Evolutionary conservation across 2,888 invertebrate species (phyloP).

Genomic region (Drosophila quinaria): DNA sequence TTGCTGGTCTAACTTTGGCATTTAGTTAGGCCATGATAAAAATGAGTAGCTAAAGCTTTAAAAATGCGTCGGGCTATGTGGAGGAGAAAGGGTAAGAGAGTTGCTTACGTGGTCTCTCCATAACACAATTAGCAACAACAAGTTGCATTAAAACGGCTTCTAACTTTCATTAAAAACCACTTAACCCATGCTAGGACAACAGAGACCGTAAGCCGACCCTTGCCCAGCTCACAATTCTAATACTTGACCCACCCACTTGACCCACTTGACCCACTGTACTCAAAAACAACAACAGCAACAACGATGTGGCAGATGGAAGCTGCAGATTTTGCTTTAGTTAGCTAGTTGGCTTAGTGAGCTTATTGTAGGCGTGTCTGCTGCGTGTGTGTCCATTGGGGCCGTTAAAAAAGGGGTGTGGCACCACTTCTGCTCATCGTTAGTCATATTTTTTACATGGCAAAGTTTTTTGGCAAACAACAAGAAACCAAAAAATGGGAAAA

Average conservation of each 20-base stretch:
- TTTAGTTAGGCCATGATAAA: conserved; percentile 4
- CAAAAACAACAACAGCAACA: conserved; percentile 6
- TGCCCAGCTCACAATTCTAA: conserved; percentile 47
- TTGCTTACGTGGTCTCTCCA: conserved; percentile 50
- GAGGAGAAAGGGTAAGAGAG: background rate
- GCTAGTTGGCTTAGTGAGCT: conserved; percentile 39
- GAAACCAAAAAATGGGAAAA: conserved; percentile 15
- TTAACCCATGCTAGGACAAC: conserved; percentile 71
- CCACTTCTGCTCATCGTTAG: conserved; percentile 73
- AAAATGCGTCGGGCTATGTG: conserved; percentile 11
- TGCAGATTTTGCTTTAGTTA: conserved; percentile 20
- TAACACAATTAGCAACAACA: conserved; percentile 76
- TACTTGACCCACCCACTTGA: conserved; percentile 79
- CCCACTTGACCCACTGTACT: conserved; percentile 71
- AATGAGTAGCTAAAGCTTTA: conserved; percentile 32
- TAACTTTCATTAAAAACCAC: conserved; percentile 82
- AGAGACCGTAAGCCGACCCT: conserved; percentile 41
- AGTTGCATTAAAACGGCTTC: conserved; percentile 80
- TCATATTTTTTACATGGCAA: conserved; percentile 60
- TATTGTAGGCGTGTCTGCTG: conserved; percentile 56
- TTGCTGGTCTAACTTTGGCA: conserved; percentile 34
- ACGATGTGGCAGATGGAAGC: conserved; percentile 47
- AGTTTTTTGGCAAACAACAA: conserved; percentile 59
- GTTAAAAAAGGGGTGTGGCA: conserved; percentile 7
- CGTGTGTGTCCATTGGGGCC: conserved; percentile 19